Conservation (phyloP, 1,140 invertebrate species). For the Papilio glaucus region DNA sequence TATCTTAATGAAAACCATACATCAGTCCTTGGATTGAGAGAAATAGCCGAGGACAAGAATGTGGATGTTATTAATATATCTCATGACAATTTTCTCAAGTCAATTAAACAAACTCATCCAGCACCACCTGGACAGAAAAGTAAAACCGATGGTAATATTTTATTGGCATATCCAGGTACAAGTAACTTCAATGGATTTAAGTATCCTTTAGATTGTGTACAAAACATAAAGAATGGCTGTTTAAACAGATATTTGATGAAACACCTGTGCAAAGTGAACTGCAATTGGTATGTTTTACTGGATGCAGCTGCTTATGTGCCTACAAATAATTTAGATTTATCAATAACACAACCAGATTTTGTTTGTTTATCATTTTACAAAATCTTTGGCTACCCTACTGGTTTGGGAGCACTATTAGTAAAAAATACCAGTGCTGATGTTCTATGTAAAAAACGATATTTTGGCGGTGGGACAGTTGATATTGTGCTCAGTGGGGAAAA, state of each 20-base stretch:
- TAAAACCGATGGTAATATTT: slow-evolving; percentile 75
- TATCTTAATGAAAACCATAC: slow-evolving; percentile 97
- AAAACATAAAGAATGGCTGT: slow-evolving; percentile 85
- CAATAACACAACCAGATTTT: slow-evolving; percentile 91
- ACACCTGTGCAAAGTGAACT: slow-evolving; percentile 62
- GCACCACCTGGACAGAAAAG: slow-evolving; percentile 40
- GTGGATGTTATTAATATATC: slow-evolving; percentile 83
- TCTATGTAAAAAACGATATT: slow-evolving; percentile 90
- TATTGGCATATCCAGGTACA: slow-evolving; percentile 95
- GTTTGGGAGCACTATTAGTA: slow-evolving; percentile 94
- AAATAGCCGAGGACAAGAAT: slow-evolving; percentile 83
- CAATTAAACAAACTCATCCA: slow-evolving; percentile 59
- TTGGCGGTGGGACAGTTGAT: slow-evolving; percentile 96
- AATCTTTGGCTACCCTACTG: slow-evolving; percentile 98
- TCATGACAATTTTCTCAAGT: slow-evolving; percentile 80
- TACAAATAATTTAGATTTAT: slow-evolving; percentile 92
- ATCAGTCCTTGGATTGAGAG: slow-evolving; percentile 96
- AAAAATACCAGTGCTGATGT: slow-evolving; percentile 86
- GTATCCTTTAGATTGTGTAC: slow-evolving; percentile 91
- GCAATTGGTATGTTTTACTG: slow-evolving; percentile 91
- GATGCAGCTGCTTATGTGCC: slow-evolving; percentile 94
- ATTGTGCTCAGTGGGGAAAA: slow-evolving; percentile 89
- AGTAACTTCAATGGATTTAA: slow-evolving; percentile 97
- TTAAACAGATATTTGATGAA: slow-evolving; percentile 79
- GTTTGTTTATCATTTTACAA: slow-evolving; percentile 98